These are phyloP conservation scores for Eremobia ochroleuca DNA, from an alignment of 2,888 invertebrate genomes.

Conservation along the genomic window DNA sequence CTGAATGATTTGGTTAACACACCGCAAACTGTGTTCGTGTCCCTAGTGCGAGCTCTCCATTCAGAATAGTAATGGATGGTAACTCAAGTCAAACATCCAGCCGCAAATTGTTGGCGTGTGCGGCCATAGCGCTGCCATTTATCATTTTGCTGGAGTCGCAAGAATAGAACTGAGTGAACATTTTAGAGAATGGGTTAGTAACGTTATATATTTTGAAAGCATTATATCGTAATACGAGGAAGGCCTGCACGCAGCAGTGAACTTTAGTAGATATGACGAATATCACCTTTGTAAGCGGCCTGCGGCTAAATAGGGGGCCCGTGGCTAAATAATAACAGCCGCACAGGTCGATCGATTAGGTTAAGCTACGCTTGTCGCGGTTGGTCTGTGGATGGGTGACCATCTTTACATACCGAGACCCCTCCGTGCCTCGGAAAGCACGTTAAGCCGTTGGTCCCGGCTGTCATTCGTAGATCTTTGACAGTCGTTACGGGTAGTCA, in stretches of 20 bases:
- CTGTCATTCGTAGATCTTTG: too few species aligned
- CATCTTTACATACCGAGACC: too few species aligned
- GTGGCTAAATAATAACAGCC: too few species aligned
- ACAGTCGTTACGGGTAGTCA: too few species aligned
- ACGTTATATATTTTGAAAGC: not conserved
- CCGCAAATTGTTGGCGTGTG: constrained; percentile 6
- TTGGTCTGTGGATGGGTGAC: too few species aligned
- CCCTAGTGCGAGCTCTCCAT: not conserved
- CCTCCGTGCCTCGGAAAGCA: too few species aligned
- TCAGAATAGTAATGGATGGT: not conserved
- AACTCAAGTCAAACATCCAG: constrained; percentile 4
- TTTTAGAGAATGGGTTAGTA: not conserved
- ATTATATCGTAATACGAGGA: not conserved
- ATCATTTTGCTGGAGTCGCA: not conserved
- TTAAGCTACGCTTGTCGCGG: too few species aligned
- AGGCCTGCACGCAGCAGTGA: not conserved
- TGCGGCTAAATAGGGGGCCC: too few species aligned
- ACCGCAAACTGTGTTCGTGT: not conserved
- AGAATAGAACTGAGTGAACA: not conserved
- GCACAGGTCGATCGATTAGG: too few species aligned
- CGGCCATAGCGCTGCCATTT: not conserved
- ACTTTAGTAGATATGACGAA: not conserved
- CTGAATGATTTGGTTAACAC: constrained; percentile 1
- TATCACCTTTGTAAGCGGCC: not conserved
- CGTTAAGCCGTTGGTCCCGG: too few species aligned